Base-by-base conservation (phyloP, 1,140 invertebrate species). In the Drosophila burlai region DNA sequence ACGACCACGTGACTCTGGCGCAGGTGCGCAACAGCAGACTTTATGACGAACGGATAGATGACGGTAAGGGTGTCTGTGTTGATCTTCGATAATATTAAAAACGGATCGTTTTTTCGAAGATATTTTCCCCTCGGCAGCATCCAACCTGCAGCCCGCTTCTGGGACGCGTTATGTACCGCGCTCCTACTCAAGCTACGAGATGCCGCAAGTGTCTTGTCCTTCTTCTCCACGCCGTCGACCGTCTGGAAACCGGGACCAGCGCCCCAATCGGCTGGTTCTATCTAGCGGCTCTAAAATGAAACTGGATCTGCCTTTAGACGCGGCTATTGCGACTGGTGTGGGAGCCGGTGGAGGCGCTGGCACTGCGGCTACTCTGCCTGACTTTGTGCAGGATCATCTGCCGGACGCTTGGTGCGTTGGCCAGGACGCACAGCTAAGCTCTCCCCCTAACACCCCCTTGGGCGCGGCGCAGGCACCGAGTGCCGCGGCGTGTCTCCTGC, bases 301-400 rank as follows among this genome's bases (percentile, higher is more conserved):
- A 57, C 77, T 91, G 11, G 87, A 92, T 68, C 68, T 92, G 72
- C 91, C 91, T 18, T 49, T 92, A 34, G 75, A 87, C 34, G 59
- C 77, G 11, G 66, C 73, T 42, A 74, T 63, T 42, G 75, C 57
- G 38, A 26, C 45, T 11, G 31, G 52, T 16, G 36, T 29, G 6
- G 93, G 90, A 16, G 21, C 66, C 16, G 16, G 60, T n/a, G 60
- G 60, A 11, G 61, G 66, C 7, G 62, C 46, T 34, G 62, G 72
- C 26, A 69, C 77, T 10, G 77, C 94, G 34, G 92, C 93, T 29
- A 92, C 93, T 13, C 73, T 95, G 59, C 95, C 95, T 0, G 95
- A 95, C 83, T 95, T 95, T 90, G 95, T 95, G 40, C 95, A 95
- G 83, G 95, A 95, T 91, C 94, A 95, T 92, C 92, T 95, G 91